Percentiles rank a stretch among this genome's conserved stretches.
These are phyloP conservation scores for Colostygia pectinataria DNA, from an alignment of 2,888 invertebrate species.

Conservation along the genomic window DNA sequence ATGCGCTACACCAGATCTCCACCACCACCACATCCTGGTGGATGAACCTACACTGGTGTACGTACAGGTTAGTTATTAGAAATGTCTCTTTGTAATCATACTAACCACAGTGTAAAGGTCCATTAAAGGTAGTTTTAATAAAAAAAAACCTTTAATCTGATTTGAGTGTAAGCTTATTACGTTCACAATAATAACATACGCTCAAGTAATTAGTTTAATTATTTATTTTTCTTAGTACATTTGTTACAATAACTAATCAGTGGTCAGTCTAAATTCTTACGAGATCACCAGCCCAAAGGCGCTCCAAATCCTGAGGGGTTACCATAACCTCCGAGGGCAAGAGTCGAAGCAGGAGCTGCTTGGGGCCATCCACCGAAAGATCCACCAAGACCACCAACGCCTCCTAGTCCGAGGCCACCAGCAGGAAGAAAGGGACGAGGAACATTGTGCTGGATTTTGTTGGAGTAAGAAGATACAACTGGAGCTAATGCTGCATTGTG, in stretches of 20 bases:
- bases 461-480: conserved; percentile 34
- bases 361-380: conserved; percentile 27
- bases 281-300: conserved; percentile 35
- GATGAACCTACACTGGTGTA: too few relatives aligned
- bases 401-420: conserved; percentile 20
- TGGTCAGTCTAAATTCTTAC: conserved; percentile 26
- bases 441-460: conserved; percentile 33
- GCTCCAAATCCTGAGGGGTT: conserved; percentile 24
- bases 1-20: too few relatives aligned
- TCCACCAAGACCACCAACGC: conserved; percentile 25
- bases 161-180: too few relatives aligned
- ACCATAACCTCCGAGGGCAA: conserved; percentile 23
- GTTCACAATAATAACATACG: too few relatives aligned
- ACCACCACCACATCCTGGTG: too few relatives aligned
- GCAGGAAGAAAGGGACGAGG: conserved; percentile 29
- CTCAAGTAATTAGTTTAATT: too few relatives aligned
- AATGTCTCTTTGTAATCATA: too few relatives aligned
- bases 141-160: too few relatives aligned
- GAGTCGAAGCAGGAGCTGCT: conserved; percentile 26
- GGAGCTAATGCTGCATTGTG: conserved; percentile 26
- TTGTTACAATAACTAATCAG: not conserved
- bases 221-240: too few relatives aligned
- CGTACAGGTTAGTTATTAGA: too few relatives aligned
- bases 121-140: too few relatives aligned
- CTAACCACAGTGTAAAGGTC: too few relatives aligned